Evolutionary conservation across 2,888 invertebrate genomes (phyloP), one percentile per base, ranked within the genome.

Genomic region (Cancer borealis): DNA sequence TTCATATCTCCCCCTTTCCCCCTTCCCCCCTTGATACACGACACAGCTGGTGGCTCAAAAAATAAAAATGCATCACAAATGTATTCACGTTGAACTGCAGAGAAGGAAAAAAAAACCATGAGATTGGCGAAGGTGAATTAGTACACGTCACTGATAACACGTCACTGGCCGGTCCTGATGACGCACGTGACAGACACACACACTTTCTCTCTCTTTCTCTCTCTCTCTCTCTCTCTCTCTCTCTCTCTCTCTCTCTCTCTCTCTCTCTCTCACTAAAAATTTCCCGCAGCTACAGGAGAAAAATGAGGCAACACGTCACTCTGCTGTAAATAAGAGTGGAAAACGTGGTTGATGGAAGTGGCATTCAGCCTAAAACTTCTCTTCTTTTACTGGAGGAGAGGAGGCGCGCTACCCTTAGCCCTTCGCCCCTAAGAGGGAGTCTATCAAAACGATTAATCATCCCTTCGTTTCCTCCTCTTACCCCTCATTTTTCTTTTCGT

Each of bases 1-100:
- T 26, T 10, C 73, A 5, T 26, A 12, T 73, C 26, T 26, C 26
- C 2, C 73, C 21, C 1, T 26, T 0, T 8, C 73, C 8, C 21
- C 26, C 6, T 8, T 73, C 73, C 26, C 26, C 73, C 5, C 26
- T 8, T 26, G 39, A 17, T 10, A 39, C 39, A 39, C 39, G 39
- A 84, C 84, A 84, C 84, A 84, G 84, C 84, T 84, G 84, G 84
- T 84, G 84, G 84, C 39, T 84, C 84, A 84, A 12, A 39, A 84
- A 84, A 2, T 39, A 39, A 84, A 84, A 39, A 84, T 30, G 26
- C 73, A 39, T 30, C 84, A 84, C 21, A 39, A 14, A 84, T 39
- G 3, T 39, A 14, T 0, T 39, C 84, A 17, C 39, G 39, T 84
- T 39, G 14, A 84, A 39, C 12, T 14, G 39, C 14, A 84, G 39